Evolutionary conservation across 2,888 invertebrate species (phyloP).

Genomic region (Scaeva pyrastri): DNA sequence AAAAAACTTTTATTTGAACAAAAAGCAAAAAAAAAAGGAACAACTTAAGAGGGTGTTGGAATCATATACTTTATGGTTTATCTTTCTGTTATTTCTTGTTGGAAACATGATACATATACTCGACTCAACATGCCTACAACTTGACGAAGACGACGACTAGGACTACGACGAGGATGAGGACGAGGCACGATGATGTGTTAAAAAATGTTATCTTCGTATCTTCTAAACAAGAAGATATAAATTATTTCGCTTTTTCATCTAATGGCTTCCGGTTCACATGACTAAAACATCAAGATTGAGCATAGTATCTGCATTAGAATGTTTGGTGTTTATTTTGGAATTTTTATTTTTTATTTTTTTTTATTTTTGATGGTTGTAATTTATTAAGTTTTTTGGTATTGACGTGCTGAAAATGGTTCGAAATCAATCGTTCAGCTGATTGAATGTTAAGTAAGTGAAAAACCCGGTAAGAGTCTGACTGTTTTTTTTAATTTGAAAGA

Average conservation of each 20-base stretch:
- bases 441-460: background rate
- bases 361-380: background rate
- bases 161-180: background rate
- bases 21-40: background rate
- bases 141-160: background rate
- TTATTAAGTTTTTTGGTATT: conserved; percentile 9
- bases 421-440: background rate
- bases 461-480: too few species aligned
- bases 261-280: conserved; percentile 40
- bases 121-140: background rate
- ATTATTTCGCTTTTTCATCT: conserved; percentile 52
- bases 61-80: conserved; percentile 65
- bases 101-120: conserved; percentile 20
- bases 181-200: conserved; percentile 28
- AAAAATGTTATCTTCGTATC: conserved; percentile 16
- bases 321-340: background rate
- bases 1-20: conserved; percentile 4
- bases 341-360: background rate
- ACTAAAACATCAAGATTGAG: conserved; percentile 15
- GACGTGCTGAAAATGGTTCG: background rate
- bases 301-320: conserved; percentile 24
- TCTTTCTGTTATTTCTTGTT: conserved; percentile 41
- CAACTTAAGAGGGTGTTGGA: conserved; percentile 18
- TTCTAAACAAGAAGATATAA: conserved; percentile 38
- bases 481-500: too few species aligned